phyloP scores from a whole-genome alignment of 2,113 vertebrate species.

The Grammatotria lemairii region DNA sequence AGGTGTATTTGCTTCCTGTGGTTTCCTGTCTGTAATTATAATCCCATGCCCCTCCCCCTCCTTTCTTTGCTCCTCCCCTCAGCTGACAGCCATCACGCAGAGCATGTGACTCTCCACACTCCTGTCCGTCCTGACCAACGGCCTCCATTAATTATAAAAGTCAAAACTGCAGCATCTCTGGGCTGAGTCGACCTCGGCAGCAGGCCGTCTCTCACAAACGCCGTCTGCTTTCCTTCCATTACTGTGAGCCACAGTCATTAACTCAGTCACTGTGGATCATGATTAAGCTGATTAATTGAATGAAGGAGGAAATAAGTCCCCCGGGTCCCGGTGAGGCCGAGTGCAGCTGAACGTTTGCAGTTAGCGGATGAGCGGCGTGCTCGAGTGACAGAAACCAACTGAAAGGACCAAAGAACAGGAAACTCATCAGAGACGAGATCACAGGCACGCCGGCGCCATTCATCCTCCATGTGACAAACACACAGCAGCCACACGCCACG shows the following conservation, averaged over 20 bases:
- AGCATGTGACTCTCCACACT: too few relatives aligned
- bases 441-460: not conserved
- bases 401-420: not conserved
- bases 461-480: not conserved
- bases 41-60: too few relatives aligned
- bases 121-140: not conserved
- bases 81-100: too few relatives aligned
- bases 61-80: too few relatives aligned
- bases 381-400: not conserved
- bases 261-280: not conserved
- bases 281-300: conserved; percentile 32
- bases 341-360: not conserved
- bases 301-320: not conserved
- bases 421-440: not conserved
- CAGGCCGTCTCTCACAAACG: not conserved
- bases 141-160: not conserved
- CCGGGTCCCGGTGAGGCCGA: not conserved
- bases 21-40: too few relatives aligned
- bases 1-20: too few relatives aligned
- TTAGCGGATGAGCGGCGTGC: not conserved
- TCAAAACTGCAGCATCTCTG: not conserved
- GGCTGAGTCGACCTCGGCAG: not conserved
- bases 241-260: not conserved
- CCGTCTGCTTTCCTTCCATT: not conserved
- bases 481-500: not conserved